These are phyloP conservation scores for Halichoerus grypus DNA, from an alignment of 2,113 vertebrate species.

Conservation along the genomic window DNA sequence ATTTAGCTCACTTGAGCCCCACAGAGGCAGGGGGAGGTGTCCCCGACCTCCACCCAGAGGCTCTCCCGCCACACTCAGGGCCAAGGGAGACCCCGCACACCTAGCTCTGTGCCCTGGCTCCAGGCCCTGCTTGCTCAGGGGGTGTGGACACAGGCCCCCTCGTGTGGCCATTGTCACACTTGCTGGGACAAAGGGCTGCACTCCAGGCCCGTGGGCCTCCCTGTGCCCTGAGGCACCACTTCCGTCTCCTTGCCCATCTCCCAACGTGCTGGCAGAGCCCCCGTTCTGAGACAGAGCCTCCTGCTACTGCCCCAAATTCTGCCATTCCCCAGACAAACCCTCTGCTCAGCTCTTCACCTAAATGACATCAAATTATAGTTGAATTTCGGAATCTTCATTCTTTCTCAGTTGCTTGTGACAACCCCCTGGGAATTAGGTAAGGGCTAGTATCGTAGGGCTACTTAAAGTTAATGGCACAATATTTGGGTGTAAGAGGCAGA, in stretches of 20 bases:
- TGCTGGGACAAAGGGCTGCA: background rate
- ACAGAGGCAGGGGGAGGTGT: rapidly evolving
- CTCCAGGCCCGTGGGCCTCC: too few species aligned
- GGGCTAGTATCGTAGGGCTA: background rate
- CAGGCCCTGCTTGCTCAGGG: background rate
- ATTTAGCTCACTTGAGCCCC: background rate
- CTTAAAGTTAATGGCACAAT: background rate
- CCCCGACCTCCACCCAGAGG: background rate
- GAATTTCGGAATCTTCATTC: background rate
- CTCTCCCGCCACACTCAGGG: background rate
- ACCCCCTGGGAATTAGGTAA: background rate
- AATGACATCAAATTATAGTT: too few species aligned
- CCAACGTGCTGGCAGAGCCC: rapidly evolving
- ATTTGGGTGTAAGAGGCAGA: background rate
- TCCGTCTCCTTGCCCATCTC: background rate
- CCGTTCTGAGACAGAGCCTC: background rate
- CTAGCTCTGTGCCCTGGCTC: background rate
- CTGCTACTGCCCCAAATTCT: too few species aligned
- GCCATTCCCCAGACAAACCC: background rate
- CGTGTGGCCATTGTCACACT: background rate
- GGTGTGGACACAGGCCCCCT: background rate
- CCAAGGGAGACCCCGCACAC: background rate
- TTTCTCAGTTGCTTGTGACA: background rate
- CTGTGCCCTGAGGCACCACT: rapidly evolving
- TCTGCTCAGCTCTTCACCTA: background rate